Conservation (phyloP, 2,113 vertebrate genomes). For the Laticauda laticaudata region DNA sequence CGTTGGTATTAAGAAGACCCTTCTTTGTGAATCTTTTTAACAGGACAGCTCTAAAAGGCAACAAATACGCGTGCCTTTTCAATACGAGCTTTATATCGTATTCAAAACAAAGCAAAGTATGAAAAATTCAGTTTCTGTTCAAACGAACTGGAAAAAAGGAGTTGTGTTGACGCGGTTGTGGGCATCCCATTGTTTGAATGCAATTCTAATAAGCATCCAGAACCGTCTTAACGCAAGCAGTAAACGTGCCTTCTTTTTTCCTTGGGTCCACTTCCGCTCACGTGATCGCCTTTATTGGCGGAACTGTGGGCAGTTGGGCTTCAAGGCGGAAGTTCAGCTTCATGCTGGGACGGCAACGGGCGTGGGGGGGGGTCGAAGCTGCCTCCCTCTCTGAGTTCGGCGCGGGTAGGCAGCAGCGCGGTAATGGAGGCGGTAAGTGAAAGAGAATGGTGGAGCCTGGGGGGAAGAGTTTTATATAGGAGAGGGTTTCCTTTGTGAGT, state of each 20-base stretch:
- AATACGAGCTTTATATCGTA: background rate
- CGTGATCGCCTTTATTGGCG: background rate
- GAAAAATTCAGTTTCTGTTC: background rate
- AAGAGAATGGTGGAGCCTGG: background rate
- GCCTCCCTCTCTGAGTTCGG: background rate
- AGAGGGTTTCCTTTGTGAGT: background rate
- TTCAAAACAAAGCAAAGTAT: background rate
- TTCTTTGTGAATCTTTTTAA: background rate
- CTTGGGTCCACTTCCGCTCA: background rate
- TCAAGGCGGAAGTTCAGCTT: background rate
- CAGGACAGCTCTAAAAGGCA: background rate
- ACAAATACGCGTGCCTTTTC: background rate
- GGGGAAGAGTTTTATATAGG: background rate
- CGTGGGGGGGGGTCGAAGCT: too few species aligned
- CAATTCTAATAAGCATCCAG: background rate
- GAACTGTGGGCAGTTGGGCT: conserved; percentile 13
- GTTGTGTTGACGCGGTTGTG: background rate
- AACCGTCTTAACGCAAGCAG: background rate
- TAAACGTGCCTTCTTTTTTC: background rate
- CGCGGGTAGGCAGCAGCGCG: background rate
- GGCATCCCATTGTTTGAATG: background rate
- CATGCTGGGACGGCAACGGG: background rate
- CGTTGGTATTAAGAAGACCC: background rate
- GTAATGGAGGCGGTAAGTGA: conserved; percentile 26
- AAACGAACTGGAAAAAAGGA: background rate